Evolutionary conservation across 2,888 invertebrate species (phyloP), one percentile per base, ranked within the genome.

Genomic region (Calameuta filiformis): DNA sequence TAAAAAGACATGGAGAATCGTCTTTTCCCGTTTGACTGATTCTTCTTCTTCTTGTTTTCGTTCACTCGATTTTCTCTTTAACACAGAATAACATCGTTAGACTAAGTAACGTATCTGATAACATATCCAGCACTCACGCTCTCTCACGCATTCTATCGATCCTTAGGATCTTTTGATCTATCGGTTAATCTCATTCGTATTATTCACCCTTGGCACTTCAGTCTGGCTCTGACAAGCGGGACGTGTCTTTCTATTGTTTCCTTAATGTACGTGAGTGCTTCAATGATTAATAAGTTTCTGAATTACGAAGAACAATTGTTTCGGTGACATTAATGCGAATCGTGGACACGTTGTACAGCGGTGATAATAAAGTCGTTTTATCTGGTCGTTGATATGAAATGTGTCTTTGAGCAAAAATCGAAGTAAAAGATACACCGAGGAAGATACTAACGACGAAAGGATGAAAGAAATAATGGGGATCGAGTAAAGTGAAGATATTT

Each of bases 391-490:
- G 84, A 85, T 85, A 85, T 83, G 84, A 79, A 83, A 77, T 79
- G 81, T 85, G 76, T 82, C 81, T 81, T 84, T 84, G 84, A 84
- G 84, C 84, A 83, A 84, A 82, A 82, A 80, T 76, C 75, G 69
- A 73, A 76, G 68, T 68, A 56, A 80, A 75, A 74, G 40, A 30
- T 73, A 23, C 33, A 31, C 12, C 71, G 34, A 71, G 31, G 23
- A 71, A 34, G 31, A 30, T 23, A 23, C 15, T 56, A 23, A 56
- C 23, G 56, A 56, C 23, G 56, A 9, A 23, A 56, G 56, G 23
- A 56, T 23, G 56, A 9, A 56, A 23, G 56, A 56, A 56, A 56
- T 23, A 23, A 56, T 15, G 9, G 23, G 2, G 56, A 23, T 56
- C 56, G 56, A 23, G 56, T 56, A 1, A 71, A 33, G 71, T 31